Conservation (phyloP, 2,113 vertebrate species). For the Pelodiscus sinensis region DNA sequence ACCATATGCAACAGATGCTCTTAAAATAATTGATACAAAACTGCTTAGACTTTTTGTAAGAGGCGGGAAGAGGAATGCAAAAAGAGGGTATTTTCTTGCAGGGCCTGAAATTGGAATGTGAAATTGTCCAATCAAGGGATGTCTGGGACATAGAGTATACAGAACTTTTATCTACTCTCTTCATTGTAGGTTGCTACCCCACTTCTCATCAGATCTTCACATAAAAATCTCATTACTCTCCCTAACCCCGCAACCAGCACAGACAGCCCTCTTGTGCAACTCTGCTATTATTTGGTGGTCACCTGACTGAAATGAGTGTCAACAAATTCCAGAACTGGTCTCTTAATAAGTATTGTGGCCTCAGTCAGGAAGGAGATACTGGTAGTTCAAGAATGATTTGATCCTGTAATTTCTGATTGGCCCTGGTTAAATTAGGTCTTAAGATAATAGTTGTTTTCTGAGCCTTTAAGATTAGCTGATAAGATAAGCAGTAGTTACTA, state of each 20-base stretch:
- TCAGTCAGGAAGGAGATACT: constrained; percentile 18
- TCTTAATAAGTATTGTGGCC: neutral
- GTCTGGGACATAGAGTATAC: neutral
- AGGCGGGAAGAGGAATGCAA: neutral
- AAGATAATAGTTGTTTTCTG: constrained; percentile 66
- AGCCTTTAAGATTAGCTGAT: constrained; percentile 64
- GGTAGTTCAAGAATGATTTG: neutral
- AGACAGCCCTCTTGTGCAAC: neutral
- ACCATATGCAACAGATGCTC: neutral
- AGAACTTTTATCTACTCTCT: neutral
- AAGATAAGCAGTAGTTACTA: constrained; percentile 59
- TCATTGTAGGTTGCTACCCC: neutral
- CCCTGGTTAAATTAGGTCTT: constrained; percentile 60
- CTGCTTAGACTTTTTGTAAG: neutral
- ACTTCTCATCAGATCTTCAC: rapidly evolving
- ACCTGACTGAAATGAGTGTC: neutral
- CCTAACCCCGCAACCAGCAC: neutral
- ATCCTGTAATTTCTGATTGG: constrained; percentile 53
- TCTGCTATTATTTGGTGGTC: neutral
- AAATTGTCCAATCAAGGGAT: neutral
- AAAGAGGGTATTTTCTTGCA: neutral
- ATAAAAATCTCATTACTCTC: neutral
- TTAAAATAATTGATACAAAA: neutral
- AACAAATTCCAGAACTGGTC: neutral
- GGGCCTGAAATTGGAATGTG: neutral